Evolutionary conservation across 2,113 vertebrate genomes (phyloP), one percentile per base, ranked within the genome.

Genomic region (Pelobates fuscus): DNA sequence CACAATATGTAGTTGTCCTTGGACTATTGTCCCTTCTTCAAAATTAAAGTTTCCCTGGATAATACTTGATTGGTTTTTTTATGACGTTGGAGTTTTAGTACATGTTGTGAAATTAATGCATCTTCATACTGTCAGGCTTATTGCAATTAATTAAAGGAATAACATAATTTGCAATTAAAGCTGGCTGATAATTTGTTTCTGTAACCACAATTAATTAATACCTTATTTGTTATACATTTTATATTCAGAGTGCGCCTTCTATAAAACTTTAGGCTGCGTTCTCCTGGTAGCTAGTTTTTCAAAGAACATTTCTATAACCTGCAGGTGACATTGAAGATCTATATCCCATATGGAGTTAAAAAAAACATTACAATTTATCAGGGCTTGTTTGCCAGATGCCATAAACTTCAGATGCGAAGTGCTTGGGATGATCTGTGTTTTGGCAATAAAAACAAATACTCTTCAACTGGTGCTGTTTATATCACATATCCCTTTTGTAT

Each of bases 111-210:
- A 73, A 74, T 74, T 54, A 66, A 74, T 65, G 61, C 61, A 65
- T 74, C 49, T 26, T 29, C 55, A 17, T 21, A 52, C 49, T 66
- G 61, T 74, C 61, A 65, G 71, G 44, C 61, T 74, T 65, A 57
- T 43, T 23, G 61, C 57, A 74, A 74, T 74, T 74, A 57, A 74
- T 74, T 74, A 65, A 26, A 74, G 61, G 44, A 37, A 74, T 74
- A 57, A 64, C 61, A 65, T 58, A 2, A 27, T 65, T 65, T 57
- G 71, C 44, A 65, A 74, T 74, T 74, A 74, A 58, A 64, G 60
- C 18, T 14, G 29, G 29, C 65, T 64, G 29, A 21, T 65, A 65
- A 65, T 65, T 65, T 65, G 30, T 41, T 74, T 65, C 62, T 17
- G 26, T 29, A 57, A 46, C 29, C 61, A 14, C 37, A 44, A 46